Conservation (phyloP, 2,113 vertebrate species). For the Rattus rattus region DNA sequence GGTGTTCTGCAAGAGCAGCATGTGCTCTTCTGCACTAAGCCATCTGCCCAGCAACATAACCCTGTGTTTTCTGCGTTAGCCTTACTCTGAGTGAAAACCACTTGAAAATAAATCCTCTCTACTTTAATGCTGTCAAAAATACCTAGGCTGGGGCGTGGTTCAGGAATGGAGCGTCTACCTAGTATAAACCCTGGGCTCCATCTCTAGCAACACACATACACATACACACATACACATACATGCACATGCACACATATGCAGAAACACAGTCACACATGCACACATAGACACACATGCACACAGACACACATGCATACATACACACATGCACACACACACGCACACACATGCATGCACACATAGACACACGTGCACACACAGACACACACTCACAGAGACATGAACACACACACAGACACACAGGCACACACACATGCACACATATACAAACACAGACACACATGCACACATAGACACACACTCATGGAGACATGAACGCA, state of each 20-base stretch:
- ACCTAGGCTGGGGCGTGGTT: background rate
- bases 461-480: too few species aligned
- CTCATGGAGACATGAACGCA: too few species aligned
- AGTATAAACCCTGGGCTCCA: background rate
- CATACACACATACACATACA: background rate
- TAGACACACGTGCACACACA: background rate
- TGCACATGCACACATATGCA: background rate
- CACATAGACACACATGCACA: background rate
- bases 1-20: background rate
- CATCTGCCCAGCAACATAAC: background rate
- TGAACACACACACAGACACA: background rate
- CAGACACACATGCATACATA: background rate
- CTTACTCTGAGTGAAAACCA: background rate
- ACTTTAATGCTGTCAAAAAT: background rate
- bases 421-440: background rate
- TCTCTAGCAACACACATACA: background rate
- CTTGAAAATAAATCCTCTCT: conserved; percentile 20
- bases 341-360: background rate
- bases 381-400: background rate
- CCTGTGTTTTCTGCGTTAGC: background rate
- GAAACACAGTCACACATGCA: background rate
- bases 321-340: background rate
- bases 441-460: too few species aligned
- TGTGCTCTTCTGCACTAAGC: too few species aligned
- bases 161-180: background rate